Conservation (phyloP, 2,113 vertebrate species). For the Arothron firmamentum region DNA sequence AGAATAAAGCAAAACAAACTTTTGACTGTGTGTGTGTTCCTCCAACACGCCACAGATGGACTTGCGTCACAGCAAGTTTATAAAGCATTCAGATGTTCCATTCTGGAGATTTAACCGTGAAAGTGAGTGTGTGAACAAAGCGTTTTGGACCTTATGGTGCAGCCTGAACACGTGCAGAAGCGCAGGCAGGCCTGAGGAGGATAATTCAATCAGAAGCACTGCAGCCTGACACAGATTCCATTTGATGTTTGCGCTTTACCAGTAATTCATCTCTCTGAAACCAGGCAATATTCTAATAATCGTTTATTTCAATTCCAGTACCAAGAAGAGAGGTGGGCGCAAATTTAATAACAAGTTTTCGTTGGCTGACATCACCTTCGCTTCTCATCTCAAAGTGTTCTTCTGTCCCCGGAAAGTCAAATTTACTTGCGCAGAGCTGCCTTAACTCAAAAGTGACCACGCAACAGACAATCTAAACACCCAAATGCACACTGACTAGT, state of each 20-base stretch:
- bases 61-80: background rate
- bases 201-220: conserved; percentile 70
- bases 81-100: conserved; percentile 32
- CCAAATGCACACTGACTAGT: conserved; percentile 36
- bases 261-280: conserved; percentile 71
- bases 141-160: conserved; percentile 10
- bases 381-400: conserved; percentile 33
- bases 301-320: conserved; percentile 64
- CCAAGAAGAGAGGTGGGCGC: conserved; percentile 53
- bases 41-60: no score
- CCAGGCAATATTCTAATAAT: conserved; percentile 69
- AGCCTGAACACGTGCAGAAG: conserved; percentile 52
- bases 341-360: conserved; percentile 62
- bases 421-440: conserved; percentile 32
- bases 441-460: conserved; percentile 32
- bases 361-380: conserved; percentile 49
- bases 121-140: conserved; percentile 40
- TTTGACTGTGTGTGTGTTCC: no score
- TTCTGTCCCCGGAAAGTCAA: conserved; percentile 32
- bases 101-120: conserved; percentile 30
- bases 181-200: conserved; percentile 44
- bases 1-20: conserved; percentile 14
- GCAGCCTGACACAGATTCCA: conserved; percentile 68
- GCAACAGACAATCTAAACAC: conserved; percentile 29
- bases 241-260: conserved; percentile 68